Evolutionary conservation across 2,888 invertebrate species (phyloP).

Genomic region (Anagyrus pseudococci): DNA sequence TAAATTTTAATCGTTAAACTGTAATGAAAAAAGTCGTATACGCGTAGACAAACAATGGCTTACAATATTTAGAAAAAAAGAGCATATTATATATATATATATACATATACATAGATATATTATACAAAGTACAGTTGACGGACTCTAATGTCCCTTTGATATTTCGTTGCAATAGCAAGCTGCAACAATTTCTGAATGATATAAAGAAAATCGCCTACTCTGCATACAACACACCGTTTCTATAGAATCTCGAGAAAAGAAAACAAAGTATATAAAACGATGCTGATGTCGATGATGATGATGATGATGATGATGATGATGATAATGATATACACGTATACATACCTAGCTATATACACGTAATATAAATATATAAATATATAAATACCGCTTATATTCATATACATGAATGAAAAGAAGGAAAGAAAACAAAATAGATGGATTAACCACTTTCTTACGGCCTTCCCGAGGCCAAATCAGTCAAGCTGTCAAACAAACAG

Average conservation of each 20-base stretch:
- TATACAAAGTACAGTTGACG: background rate
- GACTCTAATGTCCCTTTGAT: background rate
- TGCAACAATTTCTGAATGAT: background rate
- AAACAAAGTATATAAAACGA: slow-evolving; percentile 24
- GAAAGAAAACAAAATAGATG: slow-evolving; percentile 5
- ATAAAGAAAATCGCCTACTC: slow-evolving; percentile 25
- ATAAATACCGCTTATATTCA: no score
- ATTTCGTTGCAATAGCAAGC: slow-evolving; percentile 3
- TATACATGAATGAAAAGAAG: slow-evolving; percentile 2
- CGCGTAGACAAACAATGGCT: slow-evolving; percentile 44
- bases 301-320: slow-evolving; percentile 20
- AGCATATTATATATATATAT: background rate
- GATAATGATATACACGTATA: no score
- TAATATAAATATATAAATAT: slow-evolving; percentile 5
- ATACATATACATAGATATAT: no score
- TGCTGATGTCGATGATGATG: slow-evolving; percentile 27
- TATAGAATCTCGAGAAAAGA: slow-evolving; percentile 8
- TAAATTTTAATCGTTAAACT: slow-evolving; percentile 14
- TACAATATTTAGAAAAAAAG: slow-evolving; percentile 39
- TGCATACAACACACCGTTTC: slow-evolving; percentile 26
- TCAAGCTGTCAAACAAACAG: slow-evolving; percentile 9
- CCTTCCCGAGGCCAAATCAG: slow-evolving; percentile 29
- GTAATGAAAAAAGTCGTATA: slow-evolving; percentile 36
- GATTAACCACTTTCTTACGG: slow-evolving; percentile 34
- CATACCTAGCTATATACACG: no score